Evolutionary conservation across 2,888 invertebrate genomes (phyloP).

Genomic region (Andrena hattorfiana): DNA sequence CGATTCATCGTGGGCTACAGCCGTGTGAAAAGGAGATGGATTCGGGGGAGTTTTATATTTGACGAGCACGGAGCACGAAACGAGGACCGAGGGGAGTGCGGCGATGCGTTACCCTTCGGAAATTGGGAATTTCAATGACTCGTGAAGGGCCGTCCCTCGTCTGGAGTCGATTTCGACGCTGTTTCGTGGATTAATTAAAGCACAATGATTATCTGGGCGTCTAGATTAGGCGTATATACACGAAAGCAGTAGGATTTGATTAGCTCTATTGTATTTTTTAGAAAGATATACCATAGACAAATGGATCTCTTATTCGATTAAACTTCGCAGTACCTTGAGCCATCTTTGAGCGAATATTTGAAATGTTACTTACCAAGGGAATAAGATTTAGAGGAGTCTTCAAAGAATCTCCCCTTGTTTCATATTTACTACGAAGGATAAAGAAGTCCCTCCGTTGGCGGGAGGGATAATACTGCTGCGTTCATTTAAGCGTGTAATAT

Average conservation of each 20-base stretch:
- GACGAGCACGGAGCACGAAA: constrained; percentile 73
- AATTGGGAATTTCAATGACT: constrained; percentile 69
- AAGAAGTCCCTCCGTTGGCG: neutral
- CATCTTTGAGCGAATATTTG: no score
- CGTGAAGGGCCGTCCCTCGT: constrained; percentile 17
- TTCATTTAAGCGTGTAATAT: constrained; percentile 27
- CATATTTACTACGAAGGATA: neutral
- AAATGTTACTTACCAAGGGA: no score
- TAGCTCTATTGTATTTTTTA: no score
- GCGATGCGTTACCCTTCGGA: constrained; percentile 58
- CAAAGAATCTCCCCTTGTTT: neutral
- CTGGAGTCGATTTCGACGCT: constrained; percentile 29
- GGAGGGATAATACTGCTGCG: neutral
- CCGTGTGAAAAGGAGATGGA: constrained; percentile 55
- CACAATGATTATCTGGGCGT: neutral
- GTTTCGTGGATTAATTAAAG: neutral
- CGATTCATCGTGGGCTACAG: neutral
- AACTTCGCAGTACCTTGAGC: no score
- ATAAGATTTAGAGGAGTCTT: no score
- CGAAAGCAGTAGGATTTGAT: no score
- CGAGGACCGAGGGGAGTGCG: constrained; percentile 59
- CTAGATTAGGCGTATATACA: no score
- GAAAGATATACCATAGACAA: neutral
- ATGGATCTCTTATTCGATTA: no score
- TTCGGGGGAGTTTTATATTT: constrained; percentile 72